Base-by-base conservation (phyloP, 1,140 invertebrate species). In the Drosophila tsacasi region DNA sequence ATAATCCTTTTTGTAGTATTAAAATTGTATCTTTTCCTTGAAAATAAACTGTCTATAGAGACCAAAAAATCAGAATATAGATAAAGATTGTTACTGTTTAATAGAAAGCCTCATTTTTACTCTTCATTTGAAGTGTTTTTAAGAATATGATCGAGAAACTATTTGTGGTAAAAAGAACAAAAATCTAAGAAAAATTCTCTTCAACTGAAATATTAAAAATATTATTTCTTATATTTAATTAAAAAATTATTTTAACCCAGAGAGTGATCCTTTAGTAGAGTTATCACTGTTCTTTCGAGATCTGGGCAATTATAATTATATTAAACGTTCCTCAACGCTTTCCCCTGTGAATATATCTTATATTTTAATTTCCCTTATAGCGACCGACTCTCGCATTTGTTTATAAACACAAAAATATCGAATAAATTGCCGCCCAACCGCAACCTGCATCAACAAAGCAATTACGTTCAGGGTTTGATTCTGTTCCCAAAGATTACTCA, bases 401-500 rank as follows among this genome's bases (percentile, higher is more conserved):
- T 78, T 69, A 61, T 62, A 78, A 76, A 76, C 72, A 76, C 55
- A 67, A 32, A 75, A 50, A 54, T 54, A 71, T 54, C 23, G 15
- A 44, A 59, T 66, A 37, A 75, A 37, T 39, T 58, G 46, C 54
- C 39, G 25, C 35, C 37, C 21, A 76, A 77, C 71, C 73, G 4
- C 73, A 78, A 78, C 76, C 76, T 78, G 52, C 76, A 78, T 52
- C 76, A 78, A 78, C 76, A 78, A 77, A 69, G 44, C 57, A 61
- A 69, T 77, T 77, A 72, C 50, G 68, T 7, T 39, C 23, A 32
- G 47, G 52, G 15, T 54, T 68, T 17, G 9, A 23, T 42, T 44
- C 39, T 44, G 23, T 66, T 61, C 37, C 30, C 57, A 61, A 61
- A 64, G 46, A 76, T 76, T 76, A 60, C 54, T 67, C 47, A 76